A percentile compares a stretch with the other conserved stretches of the same genome.
These are phyloP conservation scores for Barbus barbus DNA, from an alignment of 2,113 vertebrate species.

Conservation along the genomic window DNA sequence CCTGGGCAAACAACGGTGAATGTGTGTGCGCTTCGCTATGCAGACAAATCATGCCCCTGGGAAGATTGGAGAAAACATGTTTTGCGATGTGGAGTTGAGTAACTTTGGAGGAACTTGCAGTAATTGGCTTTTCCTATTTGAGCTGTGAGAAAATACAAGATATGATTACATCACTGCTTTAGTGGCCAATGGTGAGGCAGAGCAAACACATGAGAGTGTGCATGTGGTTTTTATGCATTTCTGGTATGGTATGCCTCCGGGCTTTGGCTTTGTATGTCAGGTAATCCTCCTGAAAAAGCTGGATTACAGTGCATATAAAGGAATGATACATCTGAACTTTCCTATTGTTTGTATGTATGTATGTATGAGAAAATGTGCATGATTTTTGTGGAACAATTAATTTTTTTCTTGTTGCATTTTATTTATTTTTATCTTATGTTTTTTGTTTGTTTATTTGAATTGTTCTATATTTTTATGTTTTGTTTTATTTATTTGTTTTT, in stretches of 20 bases:
- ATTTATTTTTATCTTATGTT: background rate
- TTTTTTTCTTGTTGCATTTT: background rate
- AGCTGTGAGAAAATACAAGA: conserved; percentile 40
- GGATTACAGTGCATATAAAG: background rate
- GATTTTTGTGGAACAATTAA: background rate
- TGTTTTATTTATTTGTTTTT: background rate
- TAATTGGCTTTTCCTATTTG: conserved; percentile 15
- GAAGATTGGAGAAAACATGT: conserved; percentile 38
- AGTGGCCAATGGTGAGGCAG: conserved; percentile 18
- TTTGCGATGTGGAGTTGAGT: conserved; percentile 31
- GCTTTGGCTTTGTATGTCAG: background rate
- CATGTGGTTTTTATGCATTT: conserved; percentile 8
- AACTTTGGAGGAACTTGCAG: conserved; percentile 16
- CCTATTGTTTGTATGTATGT: background rate
- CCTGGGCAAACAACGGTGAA: conserved; percentile 40
- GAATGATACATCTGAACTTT: background rate
- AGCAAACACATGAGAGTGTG: conserved; percentile 13
- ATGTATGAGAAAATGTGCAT: background rate
- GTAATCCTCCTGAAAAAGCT: conserved; percentile 2
- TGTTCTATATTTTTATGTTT: too few relatives aligned
- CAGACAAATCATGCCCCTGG: conserved; percentile 27
- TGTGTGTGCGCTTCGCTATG: conserved; percentile 23
- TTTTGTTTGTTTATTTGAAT: too few relatives aligned
- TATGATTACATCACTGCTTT: conserved; percentile 21
- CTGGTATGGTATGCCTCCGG: conserved; percentile 21